Base-by-base conservation (phyloP, 2,888 invertebrate species). In the Mayetiola destructor region DNA sequence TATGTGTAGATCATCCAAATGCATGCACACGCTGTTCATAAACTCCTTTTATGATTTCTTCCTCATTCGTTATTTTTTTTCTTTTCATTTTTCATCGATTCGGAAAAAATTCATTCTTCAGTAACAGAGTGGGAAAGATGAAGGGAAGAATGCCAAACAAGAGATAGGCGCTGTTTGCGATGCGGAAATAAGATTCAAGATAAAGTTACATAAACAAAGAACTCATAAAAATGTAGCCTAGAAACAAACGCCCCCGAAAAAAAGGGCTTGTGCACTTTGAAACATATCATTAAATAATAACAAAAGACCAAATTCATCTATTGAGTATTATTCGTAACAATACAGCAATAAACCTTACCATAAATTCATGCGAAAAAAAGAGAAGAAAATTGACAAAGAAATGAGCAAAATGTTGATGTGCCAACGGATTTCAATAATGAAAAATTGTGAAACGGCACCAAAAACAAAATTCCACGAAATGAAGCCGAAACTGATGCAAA, bases 211-310 rank as follows among this genome's bases (percentile, higher is more conserved):
- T 8, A 16, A 48, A 48, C 48, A 48, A 48, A 48, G 27, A 27
- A n/a, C 14, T 27, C 48, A 48, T 48, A 27, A 48, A 48, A 48
- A 27, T 48, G 14, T 48, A n/a, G 48, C 48, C 48, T 27, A 48
- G 23, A 48, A 48, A 48, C 16, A 27, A n/a, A 48, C 48, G 48
- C 48, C 48, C 48, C 48, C 48, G 48, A 48, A 48, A 48, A 42
- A 48, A 48, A 16, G 48, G 27, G 20, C 3, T 16, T 48, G 48
- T 48, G n/a, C n/a, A 27, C 48, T 23, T 48, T 48, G 29, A 8
- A 48, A 27, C 27, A 48, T 48, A 48, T 48, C 27, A 48, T 48
- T 48, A 48, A 48, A 48, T 48, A 48, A 27, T n/a, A 27, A 48
- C n/a, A n/a, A 27, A 27, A 21, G 42, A 42, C n/a, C 10, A 27